phyloP scores from a whole-genome alignment of 2,113 vertebrate genomes.

The Oceanodroma tethys region DNA sequence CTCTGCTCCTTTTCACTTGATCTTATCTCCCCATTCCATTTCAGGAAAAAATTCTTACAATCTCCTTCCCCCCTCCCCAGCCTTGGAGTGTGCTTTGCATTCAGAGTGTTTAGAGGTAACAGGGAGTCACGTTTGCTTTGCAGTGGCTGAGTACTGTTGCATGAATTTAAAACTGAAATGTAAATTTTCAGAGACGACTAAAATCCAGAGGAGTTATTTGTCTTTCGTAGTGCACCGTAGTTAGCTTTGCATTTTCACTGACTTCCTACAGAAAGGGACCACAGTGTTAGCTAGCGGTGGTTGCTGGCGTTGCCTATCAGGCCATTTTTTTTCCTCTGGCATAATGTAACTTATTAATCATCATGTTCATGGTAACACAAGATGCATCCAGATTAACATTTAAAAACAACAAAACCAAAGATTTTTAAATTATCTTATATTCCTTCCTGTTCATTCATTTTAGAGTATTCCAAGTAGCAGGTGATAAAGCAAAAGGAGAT shows the following conservation, averaged over 20 bases:
- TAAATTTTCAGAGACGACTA: not conserved
- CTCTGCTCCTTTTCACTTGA: not conserved
- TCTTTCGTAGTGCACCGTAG: not conserved
- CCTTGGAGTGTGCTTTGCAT: not conserved
- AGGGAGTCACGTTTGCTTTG: not conserved
- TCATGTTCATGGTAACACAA: not conserved
- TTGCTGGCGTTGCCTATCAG: not conserved
- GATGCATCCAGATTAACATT: not conserved
- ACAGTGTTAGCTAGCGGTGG: not conserved
- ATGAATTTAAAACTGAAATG: not conserved
- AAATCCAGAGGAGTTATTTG: not conserved
- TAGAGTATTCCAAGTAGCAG: not conserved
- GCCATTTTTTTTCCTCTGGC: not conserved
- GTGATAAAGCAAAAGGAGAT: not conserved
- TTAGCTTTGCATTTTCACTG: not conserved
- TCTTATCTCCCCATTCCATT: constrained; percentile 12
- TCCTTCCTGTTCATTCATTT: not conserved
- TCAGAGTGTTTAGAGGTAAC: not conserved
- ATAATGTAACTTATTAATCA: fast-evolving
- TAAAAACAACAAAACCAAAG: not conserved
- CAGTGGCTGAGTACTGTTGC: not conserved
- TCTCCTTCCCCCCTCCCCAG: not conserved
- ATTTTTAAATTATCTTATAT: not conserved
- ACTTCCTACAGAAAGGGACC: not conserved
- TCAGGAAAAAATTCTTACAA: not conserved